Evolutionary conservation across 2,888 invertebrate species (phyloP).

Genomic region (Drosophila differens): DNA sequence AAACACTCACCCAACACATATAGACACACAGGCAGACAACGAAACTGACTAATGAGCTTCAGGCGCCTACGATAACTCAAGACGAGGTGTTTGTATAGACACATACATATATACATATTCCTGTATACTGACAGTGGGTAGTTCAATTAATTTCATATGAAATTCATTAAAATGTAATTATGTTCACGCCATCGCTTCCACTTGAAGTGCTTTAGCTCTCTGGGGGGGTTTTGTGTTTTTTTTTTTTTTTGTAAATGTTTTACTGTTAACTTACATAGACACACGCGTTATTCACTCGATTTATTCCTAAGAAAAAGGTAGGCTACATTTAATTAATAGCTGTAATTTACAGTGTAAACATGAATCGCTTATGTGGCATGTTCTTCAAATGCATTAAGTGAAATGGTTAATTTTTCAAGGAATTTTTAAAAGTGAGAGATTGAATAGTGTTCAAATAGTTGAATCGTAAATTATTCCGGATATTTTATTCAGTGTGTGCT

Average conservation of each 20-base stretch:
- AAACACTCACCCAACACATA: slow-evolving; percentile 26
- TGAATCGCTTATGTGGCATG: neutral
- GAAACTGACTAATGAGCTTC: slow-evolving; percentile 14
- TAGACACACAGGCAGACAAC: neutral
- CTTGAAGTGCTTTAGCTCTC: neutral
- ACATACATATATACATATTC: neutral
- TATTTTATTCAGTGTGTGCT: too few species aligned
- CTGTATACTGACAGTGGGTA: slow-evolving; percentile 25
- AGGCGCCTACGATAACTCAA: slow-evolving; percentile 12
- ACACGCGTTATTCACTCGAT: neutral
- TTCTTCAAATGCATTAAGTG: neutral
- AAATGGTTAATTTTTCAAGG: neutral
- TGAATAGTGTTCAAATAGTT: neutral
- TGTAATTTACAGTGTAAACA: neutral
- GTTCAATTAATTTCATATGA: neutral
- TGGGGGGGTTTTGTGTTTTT: neutral
- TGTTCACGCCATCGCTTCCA: neutral
- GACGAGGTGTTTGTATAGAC: slow-evolving; percentile 7
- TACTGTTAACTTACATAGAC: neutral
- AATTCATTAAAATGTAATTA: slow-evolving; percentile 7
- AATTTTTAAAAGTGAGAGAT: neutral
- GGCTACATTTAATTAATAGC: neutral
- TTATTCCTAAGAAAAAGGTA: neutral
- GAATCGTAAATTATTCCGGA: too few species aligned
- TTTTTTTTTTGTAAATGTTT: neutral